phyloP scores from a whole-genome alignment of 1,140 invertebrate species.

The Drosophila mojavensis region DNA sequence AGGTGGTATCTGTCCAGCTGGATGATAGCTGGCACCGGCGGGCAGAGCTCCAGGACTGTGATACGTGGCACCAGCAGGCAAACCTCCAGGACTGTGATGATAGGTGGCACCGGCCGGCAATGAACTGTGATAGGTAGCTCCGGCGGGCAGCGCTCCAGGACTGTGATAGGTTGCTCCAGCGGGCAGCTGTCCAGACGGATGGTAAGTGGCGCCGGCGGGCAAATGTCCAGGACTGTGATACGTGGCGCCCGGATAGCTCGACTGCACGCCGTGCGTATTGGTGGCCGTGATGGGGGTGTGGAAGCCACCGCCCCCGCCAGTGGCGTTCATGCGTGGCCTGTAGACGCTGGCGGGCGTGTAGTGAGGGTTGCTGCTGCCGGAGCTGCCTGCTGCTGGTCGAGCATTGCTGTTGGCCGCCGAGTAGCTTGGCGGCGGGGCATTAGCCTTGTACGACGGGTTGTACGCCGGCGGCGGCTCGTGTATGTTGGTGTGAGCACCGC shows the following conservation, averaged over 20 bases:
- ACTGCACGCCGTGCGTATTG: constrained; percentile 69
- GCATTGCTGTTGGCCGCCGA: constrained; percentile 48
- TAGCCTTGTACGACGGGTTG: constrained; percentile 63
- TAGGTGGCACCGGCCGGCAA: constrained; percentile 59
- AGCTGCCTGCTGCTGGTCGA: constrained; percentile 23
- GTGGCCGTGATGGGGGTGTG: constrained; percentile 66
- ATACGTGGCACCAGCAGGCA: constrained; percentile 63
- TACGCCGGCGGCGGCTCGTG: constrained; percentile 75
- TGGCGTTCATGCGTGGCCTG: constrained; percentile 61
- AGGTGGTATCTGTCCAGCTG: constrained; percentile 49
- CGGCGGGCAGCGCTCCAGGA: constrained; percentile 42
- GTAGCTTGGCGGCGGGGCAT: constrained; percentile 55
- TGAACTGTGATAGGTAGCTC: constrained; percentile 65
- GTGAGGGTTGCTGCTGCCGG: constrained; percentile 17
- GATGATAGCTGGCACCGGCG: constrained; percentile 57
- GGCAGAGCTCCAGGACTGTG: constrained; percentile 45
- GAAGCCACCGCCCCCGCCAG: constrained; percentile 58
- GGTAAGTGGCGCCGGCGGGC: constrained; percentile 69
- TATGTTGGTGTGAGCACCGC: constrained; percentile 73
- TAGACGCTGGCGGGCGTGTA: constrained; percentile 55
- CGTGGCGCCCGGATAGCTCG: constrained; percentile 71
- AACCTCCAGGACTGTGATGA: constrained; percentile 40
- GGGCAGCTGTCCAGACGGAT: constrained; percentile 57
- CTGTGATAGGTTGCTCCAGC: constrained; percentile 70
- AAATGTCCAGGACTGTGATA: constrained; percentile 58